Evolutionary conservation across 1,140 invertebrate species (phyloP), one percentile per base, ranked within the genome.

Genomic region (Atta cephalotes): DNA sequence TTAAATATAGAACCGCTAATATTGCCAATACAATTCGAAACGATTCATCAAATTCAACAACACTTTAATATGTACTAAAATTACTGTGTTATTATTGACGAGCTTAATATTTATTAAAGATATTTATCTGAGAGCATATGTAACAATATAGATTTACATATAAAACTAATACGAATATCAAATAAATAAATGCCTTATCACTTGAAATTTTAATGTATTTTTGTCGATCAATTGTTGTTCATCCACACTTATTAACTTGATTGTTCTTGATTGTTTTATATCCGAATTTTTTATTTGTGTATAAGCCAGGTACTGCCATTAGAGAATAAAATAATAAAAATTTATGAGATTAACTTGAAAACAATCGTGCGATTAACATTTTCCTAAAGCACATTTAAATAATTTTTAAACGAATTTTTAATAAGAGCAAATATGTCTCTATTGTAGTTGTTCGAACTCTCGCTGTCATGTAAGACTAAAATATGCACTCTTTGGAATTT

Each of bases 171-270:
- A 68, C 70, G 82, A 89, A 91, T 93, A 93, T 94, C 89, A 93
- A 93, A 92, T 89, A 93, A 93, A 93, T 88, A 71, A 91, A 92
- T 93, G 92, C 91, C 92, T 93, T 94, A 93, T 91, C 88, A 74
- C 85, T 93, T 74, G 85, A 91, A 88, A 91, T 53, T 85, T 90
- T 62, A 35, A 82, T 25, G n/a, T 62, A 25, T 85, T 79, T 81
- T 45, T 45, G 2, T 45, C 9, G 39, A 45, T 56, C 53, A 45
- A 88, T 45, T 84, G 79, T 87, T 28, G 31, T 14, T 78, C 39
- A 71, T 76, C 76, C 58, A 86, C 39, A 72, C 71, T 68, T 78
- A 16, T 72, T 58, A 81, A 76, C 18, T 81, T 25, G 35, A 86
- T 45, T 12, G 16, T 53, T 62, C 31, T 87, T 71, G 25, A 21